These are phyloP conservation scores for Rhizomys pruinosus DNA, from an alignment of 2,113 vertebrate species.

Conservation along the genomic window DNA sequence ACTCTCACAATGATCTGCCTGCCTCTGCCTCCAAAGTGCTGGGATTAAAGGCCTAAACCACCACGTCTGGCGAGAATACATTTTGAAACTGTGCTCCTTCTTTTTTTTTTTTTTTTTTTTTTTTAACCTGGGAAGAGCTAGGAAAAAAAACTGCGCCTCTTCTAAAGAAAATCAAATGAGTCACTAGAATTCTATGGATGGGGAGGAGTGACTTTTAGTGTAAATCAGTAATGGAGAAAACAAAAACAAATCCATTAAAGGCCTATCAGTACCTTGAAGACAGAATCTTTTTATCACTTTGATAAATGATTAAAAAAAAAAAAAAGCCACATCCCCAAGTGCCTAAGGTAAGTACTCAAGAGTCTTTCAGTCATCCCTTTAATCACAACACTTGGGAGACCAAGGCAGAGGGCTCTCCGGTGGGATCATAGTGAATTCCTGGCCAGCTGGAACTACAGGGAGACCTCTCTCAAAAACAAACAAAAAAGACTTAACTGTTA, in stretches of 20 bases:
- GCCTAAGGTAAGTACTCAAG: background rate
- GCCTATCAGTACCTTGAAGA: background rate
- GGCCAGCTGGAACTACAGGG: no score
- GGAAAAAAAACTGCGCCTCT: conserved; percentile 55
- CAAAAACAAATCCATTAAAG: background rate
- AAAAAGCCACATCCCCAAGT: conserved; percentile 42
- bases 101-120: no score
- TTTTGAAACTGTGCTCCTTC: conserved; percentile 54
- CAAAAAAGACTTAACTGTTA: conserved; percentile 24
- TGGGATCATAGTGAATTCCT: no score
- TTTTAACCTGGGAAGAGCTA: no score
- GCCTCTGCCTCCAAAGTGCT: background rate
- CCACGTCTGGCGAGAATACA: background rate
- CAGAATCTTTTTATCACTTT: conserved; percentile 9
- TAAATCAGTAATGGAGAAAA: background rate
- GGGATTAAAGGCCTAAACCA: background rate
- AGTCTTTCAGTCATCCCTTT: no score
- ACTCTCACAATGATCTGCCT: background rate
- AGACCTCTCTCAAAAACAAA: no score
- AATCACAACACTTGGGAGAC: no score
- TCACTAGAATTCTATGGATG: background rate
- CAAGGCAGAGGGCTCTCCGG: no score
- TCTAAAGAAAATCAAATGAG: conserved; percentile 42
- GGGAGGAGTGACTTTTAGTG: background rate
- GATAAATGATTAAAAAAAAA: conserved; percentile 39